Evolutionary conservation across 2,888 invertebrate genomes (phyloP).

Genomic region (Timandra comae): DNA sequence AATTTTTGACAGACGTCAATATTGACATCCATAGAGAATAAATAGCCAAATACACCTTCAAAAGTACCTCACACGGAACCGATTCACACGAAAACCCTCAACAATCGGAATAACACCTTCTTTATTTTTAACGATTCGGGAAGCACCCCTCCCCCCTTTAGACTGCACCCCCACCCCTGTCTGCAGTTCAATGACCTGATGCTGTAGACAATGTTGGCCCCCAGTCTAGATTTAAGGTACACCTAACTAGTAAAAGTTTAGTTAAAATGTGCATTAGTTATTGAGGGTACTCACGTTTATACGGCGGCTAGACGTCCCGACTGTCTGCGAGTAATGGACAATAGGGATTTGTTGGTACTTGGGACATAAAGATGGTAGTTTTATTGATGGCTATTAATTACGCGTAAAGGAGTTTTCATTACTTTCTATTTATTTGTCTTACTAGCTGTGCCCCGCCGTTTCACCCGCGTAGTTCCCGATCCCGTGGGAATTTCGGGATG

Average conservation of each 20-base stretch:
- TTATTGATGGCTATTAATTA: too few species aligned
- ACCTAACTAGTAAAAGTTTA: conserved; percentile 19
- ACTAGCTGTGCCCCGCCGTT: too few species aligned
- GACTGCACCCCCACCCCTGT: conserved; percentile 7
- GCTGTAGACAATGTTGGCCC: conserved; percentile 29
- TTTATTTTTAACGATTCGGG: conserved; percentile 38
- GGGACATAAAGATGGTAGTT: too few species aligned
- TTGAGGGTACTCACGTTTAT: conserved; percentile 6
- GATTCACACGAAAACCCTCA: conserved; percentile 2
- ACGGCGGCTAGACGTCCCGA: too few species aligned
- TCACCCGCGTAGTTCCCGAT: too few species aligned
- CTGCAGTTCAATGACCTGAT: conserved; percentile 36
- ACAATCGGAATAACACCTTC: conserved; percentile 7
- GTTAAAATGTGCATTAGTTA: conserved; percentile 33
- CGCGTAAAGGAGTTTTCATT: too few species aligned
- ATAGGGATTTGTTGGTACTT: not conserved
- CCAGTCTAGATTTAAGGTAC: conserved; percentile 36
- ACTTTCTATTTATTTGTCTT: too few species aligned
- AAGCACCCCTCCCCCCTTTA: conserved; percentile 23
- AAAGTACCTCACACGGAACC: conserved; percentile 5
- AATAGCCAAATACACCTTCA: too few species aligned
- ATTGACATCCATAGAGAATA: too few species aligned
- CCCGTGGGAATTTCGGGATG: too few species aligned
- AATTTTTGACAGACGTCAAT: too few species aligned
- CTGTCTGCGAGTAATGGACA: too few species aligned